Percentiles rank a stretch among this genome's conserved stretches.
Conservation (phyloP, 2,113 vertebrate species). For the Paralichthys olivaceus region DNA sequence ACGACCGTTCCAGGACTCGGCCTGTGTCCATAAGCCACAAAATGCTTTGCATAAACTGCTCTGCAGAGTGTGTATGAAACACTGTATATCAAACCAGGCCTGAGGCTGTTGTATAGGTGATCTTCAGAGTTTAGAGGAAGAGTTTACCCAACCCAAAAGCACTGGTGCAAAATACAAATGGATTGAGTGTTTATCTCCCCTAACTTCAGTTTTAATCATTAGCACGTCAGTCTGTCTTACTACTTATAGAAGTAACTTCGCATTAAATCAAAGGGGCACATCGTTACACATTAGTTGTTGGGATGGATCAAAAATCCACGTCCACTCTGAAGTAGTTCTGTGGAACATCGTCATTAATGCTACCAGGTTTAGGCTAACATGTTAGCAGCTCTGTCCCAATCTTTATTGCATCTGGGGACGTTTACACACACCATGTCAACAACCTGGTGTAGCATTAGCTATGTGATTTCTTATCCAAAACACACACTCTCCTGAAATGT, state of each 20-base stretch:
- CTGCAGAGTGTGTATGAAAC: neutral
- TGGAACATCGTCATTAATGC: neutral
- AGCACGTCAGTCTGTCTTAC: neutral
- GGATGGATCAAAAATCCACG: neutral
- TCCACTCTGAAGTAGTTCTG: neutral
- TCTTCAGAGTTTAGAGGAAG: neutral
- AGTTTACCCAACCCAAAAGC: neutral
- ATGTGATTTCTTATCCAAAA: too few species aligned
- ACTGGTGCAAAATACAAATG: neutral
- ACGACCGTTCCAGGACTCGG: conserved; percentile 21
- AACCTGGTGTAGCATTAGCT: too few species aligned
- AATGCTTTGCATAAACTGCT: too few species aligned
- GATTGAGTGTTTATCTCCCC: neutral
- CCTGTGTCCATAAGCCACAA: conserved; percentile 26
- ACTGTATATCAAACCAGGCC: neutral
- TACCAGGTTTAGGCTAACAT: neutral
- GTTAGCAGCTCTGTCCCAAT: neutral
- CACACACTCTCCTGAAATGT: too few species aligned
- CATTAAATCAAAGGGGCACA: neutral
- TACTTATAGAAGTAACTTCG: neutral
- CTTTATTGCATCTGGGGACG: too few species aligned
- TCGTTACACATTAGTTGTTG: neutral
- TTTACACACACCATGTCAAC: too few species aligned
- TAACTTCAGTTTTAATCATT: neutral
- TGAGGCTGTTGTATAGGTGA: neutral